Evolutionary conservation across 2,888 invertebrate species (phyloP), one percentile per base, ranked within the genome.

Genomic region (Liposcelis brunnea): DNA sequence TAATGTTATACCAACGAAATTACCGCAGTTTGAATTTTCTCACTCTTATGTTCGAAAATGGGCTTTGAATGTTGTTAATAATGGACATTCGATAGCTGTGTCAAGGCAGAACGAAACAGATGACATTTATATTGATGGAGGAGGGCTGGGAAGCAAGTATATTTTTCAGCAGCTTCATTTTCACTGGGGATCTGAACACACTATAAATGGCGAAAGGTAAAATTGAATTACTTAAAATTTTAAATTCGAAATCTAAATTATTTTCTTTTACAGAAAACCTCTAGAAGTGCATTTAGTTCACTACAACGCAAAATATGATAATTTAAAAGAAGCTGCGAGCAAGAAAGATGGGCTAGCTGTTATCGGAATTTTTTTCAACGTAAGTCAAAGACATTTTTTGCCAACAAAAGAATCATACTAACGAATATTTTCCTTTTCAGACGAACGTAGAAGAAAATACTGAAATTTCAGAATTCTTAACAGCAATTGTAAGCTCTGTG

Each of bases 161-260:
- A 69, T 77, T 46, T 80, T 83, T 49, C 79, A 80, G 52, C 82
- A 84, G 58, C 67, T 83, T 60, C 84, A 84, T 62, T 83, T 84
- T 60, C 84, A 85, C 60, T 84, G 84, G 83, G 84, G 84, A 11
- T 83, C 83, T 53, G 85, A 85, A 59, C 85, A 85, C 57, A 76
- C 77, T 31, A 67, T 85, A 37, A 77, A 84, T 60, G 81, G 80
- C 38, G 71, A 68, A 52, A 69, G 73, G 69, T 77, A 59, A 63
- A 72, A 64, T 37, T 7, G 10, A 6, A 32, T 38, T 15, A 2
- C 1, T 4, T 12, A 14, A 26, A 32, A 8, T 31, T 19, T 33
- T 33, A 12, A 16, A 16, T 31, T 44, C 2, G 26, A 18, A 26
- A 45, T 44, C 12, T 21, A 34, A 40, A 26, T 14, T 31, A 14